Percentiles rank a stretch among this genome's conserved stretches.
Conservation (phyloP, 2,888 invertebrate species). For the Prostheceraeus crozeri region DNA sequence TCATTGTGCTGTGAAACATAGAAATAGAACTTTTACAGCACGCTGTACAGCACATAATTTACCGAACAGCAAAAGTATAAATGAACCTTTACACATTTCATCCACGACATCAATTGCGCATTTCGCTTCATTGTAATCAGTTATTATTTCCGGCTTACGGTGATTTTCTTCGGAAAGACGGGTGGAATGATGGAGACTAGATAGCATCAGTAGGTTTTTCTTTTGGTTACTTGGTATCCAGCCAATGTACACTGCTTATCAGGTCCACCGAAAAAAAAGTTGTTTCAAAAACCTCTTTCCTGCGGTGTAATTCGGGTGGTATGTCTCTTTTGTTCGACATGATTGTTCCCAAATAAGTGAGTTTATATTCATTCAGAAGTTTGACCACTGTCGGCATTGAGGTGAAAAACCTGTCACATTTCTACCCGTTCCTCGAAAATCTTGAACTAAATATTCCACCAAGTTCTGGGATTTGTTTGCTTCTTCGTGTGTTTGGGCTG, state of each 20-base stretch:
- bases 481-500: not conserved
- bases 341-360: slow-evolving; percentile 12
- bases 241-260: slow-evolving; percentile 12
- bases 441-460: slow-evolving; percentile 12
- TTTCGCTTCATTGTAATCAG: not conserved
- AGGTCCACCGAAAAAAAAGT: slow-evolving; percentile 15
- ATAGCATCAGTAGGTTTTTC: slow-evolving; percentile 14
- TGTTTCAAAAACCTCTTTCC: not conserved
- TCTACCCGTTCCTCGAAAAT: not conserved
- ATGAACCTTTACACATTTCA: slow-evolving; percentile 14
- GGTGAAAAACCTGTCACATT: too few relatives aligned
- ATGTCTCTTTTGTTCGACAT: slow-evolving; percentile 19
- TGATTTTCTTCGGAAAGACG: not conserved
- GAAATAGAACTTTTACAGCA: too few relatives aligned
- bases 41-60: too few relatives aligned
- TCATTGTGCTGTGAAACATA: too few relatives aligned
- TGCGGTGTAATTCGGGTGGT: not conserved
- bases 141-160: slow-evolving; percentile 7
- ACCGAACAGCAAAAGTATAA: too few relatives aligned
- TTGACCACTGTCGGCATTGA: not conserved
- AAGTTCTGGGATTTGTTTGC: slow-evolving; percentile 15
- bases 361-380: slow-evolving; percentile 13
- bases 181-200: not conserved
- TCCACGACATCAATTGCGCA: not conserved
- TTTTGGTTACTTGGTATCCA: slow-evolving; percentile 2